Evolutionary conservation across 2,797 vertebrate species (phyloP).

Genomic region (Mastacembelus armatus): DNA sequence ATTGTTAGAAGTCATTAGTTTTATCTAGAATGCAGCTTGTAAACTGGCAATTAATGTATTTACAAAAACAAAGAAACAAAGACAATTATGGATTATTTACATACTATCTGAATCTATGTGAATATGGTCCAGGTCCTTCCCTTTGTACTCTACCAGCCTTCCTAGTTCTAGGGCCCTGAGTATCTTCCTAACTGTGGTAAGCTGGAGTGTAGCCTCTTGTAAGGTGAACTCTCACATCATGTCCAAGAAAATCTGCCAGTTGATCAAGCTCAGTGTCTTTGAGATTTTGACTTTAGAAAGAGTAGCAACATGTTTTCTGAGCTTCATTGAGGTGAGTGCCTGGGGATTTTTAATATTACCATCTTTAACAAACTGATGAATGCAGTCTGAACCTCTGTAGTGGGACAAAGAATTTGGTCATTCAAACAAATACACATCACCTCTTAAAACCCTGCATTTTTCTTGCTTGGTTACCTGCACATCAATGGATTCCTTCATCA

Average conservation of each 20-base stretch:
- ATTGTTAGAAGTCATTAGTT: no score
- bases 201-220: conserved; percentile 31
- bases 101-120: no score
- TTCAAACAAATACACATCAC: conserved; percentile 44
- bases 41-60: no score
- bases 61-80: no score
- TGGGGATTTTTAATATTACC: conserved; percentile 18
- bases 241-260: conserved; percentile 46
- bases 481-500: conserved; percentile 28
- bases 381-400: conserved; percentile 44
- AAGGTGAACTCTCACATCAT: conserved; percentile 44
- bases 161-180: conserved; percentile 44
- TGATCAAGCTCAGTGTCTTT: conserved; percentile 39
- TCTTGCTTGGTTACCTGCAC: not conserved
- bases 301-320: conserved; percentile 42
- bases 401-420: conserved; percentile 28
- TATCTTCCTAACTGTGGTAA: conserved; percentile 44
- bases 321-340: conserved; percentile 30
- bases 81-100: no score
- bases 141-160: conserved; percentile 31
- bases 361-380: conserved; percentile 37
- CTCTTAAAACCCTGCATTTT: conserved; percentile 25
- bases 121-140: conserved; percentile 45
- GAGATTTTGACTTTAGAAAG: conserved; percentile 36
- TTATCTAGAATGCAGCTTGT: no score